phyloP scores from a whole-genome alignment of 2,797 vertebrate genomes.

The Morus bassanus region DNA sequence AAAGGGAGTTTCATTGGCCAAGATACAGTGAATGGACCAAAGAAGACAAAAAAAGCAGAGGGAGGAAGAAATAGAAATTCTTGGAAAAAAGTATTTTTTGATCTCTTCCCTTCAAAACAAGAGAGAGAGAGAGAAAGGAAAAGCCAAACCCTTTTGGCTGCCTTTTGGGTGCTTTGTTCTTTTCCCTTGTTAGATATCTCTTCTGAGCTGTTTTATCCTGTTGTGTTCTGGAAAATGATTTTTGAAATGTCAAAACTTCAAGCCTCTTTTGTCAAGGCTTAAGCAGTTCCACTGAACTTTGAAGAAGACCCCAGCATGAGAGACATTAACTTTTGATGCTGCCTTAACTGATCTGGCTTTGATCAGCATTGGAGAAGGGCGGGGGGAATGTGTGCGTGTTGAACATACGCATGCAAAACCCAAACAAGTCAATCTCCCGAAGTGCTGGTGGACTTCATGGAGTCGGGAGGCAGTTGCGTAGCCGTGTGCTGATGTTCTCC shows the following conservation, averaged over 20 bases:
- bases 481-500: background rate
- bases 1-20: conserved; percentile 30
- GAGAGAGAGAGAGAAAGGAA: background rate
- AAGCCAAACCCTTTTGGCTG: conserved; percentile 37
- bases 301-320: conserved; percentile 57
- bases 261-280: conserved; percentile 61
- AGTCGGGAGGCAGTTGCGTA: background rate
- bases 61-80: background rate
- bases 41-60: conserved; percentile 11
- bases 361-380: conserved; percentile 33
- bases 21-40: conserved; percentile 13
- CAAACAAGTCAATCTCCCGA: background rate
- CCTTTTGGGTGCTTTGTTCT: conserved; percentile 66
- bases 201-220: conserved; percentile 54
- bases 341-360: conserved; percentile 44
- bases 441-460: background rate
- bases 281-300: conserved; percentile 59
- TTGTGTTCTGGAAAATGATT: conserved; percentile 62
- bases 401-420: background rate
- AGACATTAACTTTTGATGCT: conserved; percentile 44
- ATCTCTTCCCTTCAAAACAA: conserved; percentile 2
- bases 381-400: no score
- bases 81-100: conserved; percentile 25
- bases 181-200: conserved; percentile 46
- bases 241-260: conserved; percentile 70